Evolutionary conservation across 2,797 vertebrate genomes (phyloP).

Genomic region (Xerus rutilus): DNA sequence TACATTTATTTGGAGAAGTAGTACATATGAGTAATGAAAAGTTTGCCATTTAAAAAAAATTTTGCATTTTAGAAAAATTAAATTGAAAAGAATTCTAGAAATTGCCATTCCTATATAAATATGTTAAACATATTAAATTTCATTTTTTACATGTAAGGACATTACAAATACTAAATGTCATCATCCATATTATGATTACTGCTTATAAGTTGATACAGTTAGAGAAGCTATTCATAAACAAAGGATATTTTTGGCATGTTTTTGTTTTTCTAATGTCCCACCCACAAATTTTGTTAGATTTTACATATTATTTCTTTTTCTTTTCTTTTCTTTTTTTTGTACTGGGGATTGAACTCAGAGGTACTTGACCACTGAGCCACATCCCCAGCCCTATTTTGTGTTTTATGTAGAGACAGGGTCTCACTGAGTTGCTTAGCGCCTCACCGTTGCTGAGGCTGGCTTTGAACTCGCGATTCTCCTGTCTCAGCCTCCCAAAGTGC

Average conservation of each 20-base stretch:
- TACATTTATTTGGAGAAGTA: background rate
- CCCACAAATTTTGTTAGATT: background rate
- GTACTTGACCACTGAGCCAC: too few species aligned
- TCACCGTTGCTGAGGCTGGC: too few species aligned
- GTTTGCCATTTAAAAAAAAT: background rate
- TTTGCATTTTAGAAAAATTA: constrained; percentile 51
- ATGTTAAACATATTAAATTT: constrained; percentile 63
- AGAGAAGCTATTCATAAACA: background rate
- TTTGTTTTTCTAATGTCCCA: background rate
- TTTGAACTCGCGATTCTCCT: too few species aligned
- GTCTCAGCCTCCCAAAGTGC: too few species aligned
- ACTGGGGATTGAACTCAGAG: too few species aligned
- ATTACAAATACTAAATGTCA: constrained; percentile 33
- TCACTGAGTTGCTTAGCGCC: too few species aligned
- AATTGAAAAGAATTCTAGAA: constrained; percentile 30
- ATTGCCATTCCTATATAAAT: constrained; percentile 8
- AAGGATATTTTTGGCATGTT: background rate
- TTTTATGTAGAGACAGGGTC: too few species aligned
- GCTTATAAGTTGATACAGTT: constrained; percentile 6
- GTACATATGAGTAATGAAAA: background rate
- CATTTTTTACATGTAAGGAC: constrained; percentile 19
- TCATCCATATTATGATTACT: background rate
- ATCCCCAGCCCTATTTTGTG: too few species aligned
- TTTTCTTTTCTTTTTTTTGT: too few species aligned
- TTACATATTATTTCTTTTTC: background rate